Base-by-base conservation (phyloP, 2,888 invertebrate species). In the Choreutis nemorana region DNA sequence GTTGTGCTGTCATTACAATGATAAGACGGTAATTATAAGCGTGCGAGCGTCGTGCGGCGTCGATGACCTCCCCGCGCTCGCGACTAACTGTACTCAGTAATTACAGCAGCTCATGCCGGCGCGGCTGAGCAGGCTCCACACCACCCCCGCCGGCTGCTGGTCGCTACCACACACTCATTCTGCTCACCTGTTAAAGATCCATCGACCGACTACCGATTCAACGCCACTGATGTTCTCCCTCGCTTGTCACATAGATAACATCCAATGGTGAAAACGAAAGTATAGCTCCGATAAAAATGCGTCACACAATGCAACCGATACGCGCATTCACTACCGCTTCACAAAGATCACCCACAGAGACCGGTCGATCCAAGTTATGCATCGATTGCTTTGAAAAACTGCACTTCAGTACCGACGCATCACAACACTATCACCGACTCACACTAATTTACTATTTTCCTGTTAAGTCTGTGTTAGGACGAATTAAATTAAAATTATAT, bases 111-210 rank as follows among this genome's bases (percentile, higher is more conserved):
- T 7, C 6, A 25, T 8, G 13, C 25, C 13, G 5, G 6, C 23
- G 13, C 6, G 7, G 8, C 18, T 18, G 8, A 18, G 7, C 6
- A 18, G 6, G 18, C 18, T 7, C 18, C 8, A n/a, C 7, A 18
- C 18, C 18, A 18, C 6, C 18, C 7, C 6, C 18, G 2, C 18
- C 18, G 7, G 18, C 18, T 8, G 2, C 18, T n/a, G n/a, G n/a
- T 18, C 18, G 18, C 7, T 8, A 18, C 18, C 2, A 7, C 18
- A 8, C 18, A 18, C 25, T 26, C 9, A 14, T 6, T 26, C 8
- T 36, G 33, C 46, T 51, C 60, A 68, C 71, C 68, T 71, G 53
- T 39, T 64, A 70, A 45, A 57, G 52, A 55, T 60, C 68, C 72
- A 72, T 72, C 42, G 56, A 55, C 39, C 26, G 12, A 29, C 13